phyloP scores from a whole-genome alignment of 2,888 invertebrate genomes.

The Dioctria rufipes region DNA sequence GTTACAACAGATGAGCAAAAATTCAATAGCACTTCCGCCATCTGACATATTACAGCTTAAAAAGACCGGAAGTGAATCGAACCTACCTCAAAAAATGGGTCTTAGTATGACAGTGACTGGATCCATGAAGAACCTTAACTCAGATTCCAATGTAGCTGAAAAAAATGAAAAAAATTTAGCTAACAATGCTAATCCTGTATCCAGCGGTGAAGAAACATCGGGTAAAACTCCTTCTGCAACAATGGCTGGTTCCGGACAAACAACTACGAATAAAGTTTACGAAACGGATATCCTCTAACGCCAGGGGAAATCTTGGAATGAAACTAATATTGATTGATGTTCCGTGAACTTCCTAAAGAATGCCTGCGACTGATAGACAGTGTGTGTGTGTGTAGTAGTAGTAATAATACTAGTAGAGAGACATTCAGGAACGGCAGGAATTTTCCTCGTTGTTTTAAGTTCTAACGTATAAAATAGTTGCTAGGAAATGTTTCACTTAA shows the following conservation, averaged over 20 bases:
- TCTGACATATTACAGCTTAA: conserved; percentile 75
- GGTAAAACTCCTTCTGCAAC: conserved; percentile 60
- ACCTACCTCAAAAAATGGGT: conserved; percentile 87
- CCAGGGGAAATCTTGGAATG: conserved; percentile 69
- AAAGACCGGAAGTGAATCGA: conserved; percentile 91
- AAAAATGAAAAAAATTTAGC: conserved; percentile 63
- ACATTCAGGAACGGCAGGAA: conserved; percentile 16
- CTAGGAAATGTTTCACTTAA: conserved; percentile 18
- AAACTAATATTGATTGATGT: conserved; percentile 67
- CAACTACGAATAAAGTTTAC: conserved; percentile 82
- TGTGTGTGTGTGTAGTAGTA: neutral
- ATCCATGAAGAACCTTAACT: conserved; percentile 65
- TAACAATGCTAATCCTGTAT: conserved; percentile 55
- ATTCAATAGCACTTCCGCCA: conserved; percentile 78
- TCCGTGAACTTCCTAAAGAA: conserved; percentile 17
- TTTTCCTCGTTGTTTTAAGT: conserved; percentile 26
- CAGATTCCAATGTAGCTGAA: conserved; percentile 62
- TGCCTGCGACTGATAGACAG: conserved; percentile 9
- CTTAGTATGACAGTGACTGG: conserved; percentile 73
- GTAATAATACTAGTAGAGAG: neutral
- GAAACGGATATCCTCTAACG: conserved; percentile 96
- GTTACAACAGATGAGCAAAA: conserved; percentile 88
- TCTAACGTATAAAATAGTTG: conserved; percentile 9
- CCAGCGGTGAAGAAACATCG: conserved; percentile 34
- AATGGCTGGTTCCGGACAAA: conserved; percentile 60